Evolutionary conservation across 2,888 invertebrate species (phyloP).

Genomic region (Spodoptera exigua): DNA sequence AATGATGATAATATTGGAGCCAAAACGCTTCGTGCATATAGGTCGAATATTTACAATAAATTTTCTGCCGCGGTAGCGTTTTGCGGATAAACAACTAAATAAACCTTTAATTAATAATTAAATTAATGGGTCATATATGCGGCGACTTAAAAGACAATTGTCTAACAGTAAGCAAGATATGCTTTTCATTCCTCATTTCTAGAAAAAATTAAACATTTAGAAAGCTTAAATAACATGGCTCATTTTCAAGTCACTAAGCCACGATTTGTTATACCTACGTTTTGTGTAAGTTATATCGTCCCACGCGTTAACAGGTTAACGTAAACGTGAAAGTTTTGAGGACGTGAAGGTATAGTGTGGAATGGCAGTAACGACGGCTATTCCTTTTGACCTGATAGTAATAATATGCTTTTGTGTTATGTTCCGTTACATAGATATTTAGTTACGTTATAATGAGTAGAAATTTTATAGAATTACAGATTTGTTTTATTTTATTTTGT

Average conservation of each 20-base stretch:
- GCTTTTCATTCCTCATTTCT: too few species aligned
- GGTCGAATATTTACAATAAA: too few species aligned
- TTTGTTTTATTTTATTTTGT: neutral
- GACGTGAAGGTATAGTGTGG: slow-evolving; percentile 27
- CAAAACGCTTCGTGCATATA: too few species aligned
- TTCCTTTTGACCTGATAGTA: slow-evolving; percentile 52
- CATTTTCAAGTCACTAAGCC: slow-evolving; percentile 1
- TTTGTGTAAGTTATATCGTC: slow-evolving; percentile 19
- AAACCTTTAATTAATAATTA: too few species aligned
- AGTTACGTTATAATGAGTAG: neutral
- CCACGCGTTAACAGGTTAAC: slow-evolving; percentile 19
- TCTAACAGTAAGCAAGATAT: too few species aligned
- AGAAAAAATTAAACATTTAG: too few species aligned
- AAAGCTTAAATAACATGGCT: too few species aligned
- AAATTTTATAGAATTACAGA: neutral
- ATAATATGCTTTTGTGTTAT: slow-evolving; percentile 33
- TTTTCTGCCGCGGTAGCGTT: too few species aligned
- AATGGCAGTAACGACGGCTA: slow-evolving; percentile 49
- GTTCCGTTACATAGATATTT: slow-evolving; percentile 2
- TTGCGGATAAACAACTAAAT: too few species aligned
- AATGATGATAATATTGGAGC: too few species aligned
- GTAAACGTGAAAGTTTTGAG: slow-evolving; percentile 35
- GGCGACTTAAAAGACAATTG: too few species aligned
- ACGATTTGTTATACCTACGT: slow-evolving; percentile 2
- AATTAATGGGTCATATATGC: too few species aligned